Base-by-base conservation (phyloP, 2,888 invertebrate species). In the Autographa gamma region DNA sequence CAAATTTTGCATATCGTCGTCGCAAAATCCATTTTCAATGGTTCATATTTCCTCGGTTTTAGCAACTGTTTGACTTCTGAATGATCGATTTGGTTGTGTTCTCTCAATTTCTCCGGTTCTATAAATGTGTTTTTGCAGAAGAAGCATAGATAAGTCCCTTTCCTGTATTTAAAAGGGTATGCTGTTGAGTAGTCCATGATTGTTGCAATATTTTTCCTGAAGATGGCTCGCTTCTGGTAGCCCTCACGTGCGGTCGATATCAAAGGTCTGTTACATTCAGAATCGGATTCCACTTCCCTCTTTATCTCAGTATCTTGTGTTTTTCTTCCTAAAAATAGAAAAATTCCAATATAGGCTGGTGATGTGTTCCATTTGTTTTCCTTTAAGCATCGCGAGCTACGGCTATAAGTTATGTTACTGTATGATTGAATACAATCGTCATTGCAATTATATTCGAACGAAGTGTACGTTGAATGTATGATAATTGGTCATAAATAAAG, bases 301-400 rank as follows among this genome's bases (percentile, higher is more conserved):
- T 91, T 92, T 78, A 92, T 88, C 71, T 88, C 80, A 86, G 90
- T 86, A 60, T 89, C 92, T 85, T 90, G 89, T 61, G 84, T 79
- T 90, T 92, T 92, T 88, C 89, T 89, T 92, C 95, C 95, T 95
- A 95, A 94, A 95, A 95, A 95, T 93, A 95, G 91, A 95, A 94
- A 94, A 95, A 93, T 85, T 89, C 92, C 90, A 86, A 91, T 95
- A 91, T 92, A 93, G 89, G 88, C 74, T 87, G 86, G 85, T 86
- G 81, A 73, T 76, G 81, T 80, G 80, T 79, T 74, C 76, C 76
- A 74, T 76, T 61, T 59, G 60, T 66, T 79, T 77, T 80, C 77
- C 79, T 71, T 74, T 76, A 73, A 58, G 69, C 62, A 71, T 67
- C 75, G 74, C 60, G 38, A 66, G 60, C 74, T 76, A 76, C 61